Percentiles rank a stretch among this genome's conserved stretches.
Evolutionary conservation across 2,113 vertebrate genomes (phyloP).

Genomic region (Ceyx margarethae): DNA sequence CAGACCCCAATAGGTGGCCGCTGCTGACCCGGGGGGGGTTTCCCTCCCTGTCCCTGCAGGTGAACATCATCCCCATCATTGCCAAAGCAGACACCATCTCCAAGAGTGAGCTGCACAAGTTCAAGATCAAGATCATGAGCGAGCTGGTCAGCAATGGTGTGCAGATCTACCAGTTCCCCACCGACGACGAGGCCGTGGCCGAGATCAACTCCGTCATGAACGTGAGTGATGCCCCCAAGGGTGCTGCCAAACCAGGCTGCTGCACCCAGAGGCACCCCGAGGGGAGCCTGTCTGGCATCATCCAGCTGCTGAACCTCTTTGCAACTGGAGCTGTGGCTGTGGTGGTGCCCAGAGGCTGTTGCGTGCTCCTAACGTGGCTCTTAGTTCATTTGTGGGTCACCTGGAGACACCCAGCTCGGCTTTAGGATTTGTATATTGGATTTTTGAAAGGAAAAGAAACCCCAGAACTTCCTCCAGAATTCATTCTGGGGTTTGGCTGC

Average conservation of each 20-base stretch:
- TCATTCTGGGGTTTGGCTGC: neutral
- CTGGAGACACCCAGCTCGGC: neutral
- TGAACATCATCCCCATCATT: slow-evolving; percentile 97
- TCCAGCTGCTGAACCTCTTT: neutral
- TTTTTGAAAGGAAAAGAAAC: neutral
- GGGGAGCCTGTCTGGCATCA: neutral
- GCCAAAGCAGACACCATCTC: slow-evolving; percentile 98
- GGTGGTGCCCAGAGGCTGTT: neutral
- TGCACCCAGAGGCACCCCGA: neutral
- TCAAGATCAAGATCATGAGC: slow-evolving; percentile 99
- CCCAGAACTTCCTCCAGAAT: neutral
- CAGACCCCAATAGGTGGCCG: neutral
- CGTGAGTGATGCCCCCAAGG: slow-evolving; percentile 72
- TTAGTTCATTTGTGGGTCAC: neutral
- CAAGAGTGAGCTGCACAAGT: slow-evolving; percentile 97
- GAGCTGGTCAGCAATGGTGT: slow-evolving; percentile 98
- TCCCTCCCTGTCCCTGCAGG: slow-evolving; percentile 70
- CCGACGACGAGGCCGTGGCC: slow-evolving; percentile 89
- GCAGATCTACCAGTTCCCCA: slow-evolving; percentile 98
- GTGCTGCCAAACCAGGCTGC: neutral
- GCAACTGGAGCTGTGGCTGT: neutral
- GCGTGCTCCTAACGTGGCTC: neutral
- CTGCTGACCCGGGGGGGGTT: neutral
- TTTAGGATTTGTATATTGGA: neutral
- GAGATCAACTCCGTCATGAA: slow-evolving; percentile 98